phyloP scores from a whole-genome alignment of 1,140 invertebrate species.

The Scaptomyza pallida region DNA sequence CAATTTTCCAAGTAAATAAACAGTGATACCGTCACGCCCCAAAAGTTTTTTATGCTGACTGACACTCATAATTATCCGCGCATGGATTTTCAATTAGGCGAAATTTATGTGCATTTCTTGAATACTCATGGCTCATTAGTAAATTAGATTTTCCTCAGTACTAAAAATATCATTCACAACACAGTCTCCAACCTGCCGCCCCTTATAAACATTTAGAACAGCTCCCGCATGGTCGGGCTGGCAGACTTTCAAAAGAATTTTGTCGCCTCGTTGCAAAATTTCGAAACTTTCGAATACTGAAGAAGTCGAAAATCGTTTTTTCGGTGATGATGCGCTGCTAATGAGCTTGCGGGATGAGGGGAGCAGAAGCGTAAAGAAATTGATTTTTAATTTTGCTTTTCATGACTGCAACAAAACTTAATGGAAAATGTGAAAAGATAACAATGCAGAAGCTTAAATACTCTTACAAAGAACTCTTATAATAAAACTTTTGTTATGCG shows the following conservation, averaged over 20 bases:
- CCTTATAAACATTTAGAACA: constrained; percentile 1
- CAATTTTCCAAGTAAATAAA: constrained; percentile 32
- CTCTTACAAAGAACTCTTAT: not conserved
- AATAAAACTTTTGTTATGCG: not conserved
- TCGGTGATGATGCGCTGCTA: constrained; percentile 52
- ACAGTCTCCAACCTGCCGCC: not conserved
- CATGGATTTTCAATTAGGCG: constrained; percentile 77
- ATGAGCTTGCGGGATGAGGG: constrained; percentile 52
- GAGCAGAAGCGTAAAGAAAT: constrained; percentile 52
- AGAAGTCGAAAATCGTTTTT: constrained; percentile 29
- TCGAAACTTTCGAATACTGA: constrained; percentile 45
- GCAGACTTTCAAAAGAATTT: constrained; percentile 59
- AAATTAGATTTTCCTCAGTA: constrained; percentile 65
- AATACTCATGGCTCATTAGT: constrained; percentile 74
- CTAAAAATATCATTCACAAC: constrained; percentile 63
- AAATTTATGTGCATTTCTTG: constrained; percentile 72
- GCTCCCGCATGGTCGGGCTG: constrained; percentile 19
- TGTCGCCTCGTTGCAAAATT: constrained; percentile 69
- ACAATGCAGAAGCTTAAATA: not conserved
- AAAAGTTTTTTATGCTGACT: constrained; percentile 59
- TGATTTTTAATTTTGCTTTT: constrained; percentile 68
- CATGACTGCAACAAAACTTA: constrained; percentile 17
- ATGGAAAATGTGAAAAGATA: not conserved
- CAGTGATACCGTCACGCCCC: constrained; percentile 21
- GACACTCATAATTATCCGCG: constrained; percentile 71